Conservation (phyloP, 2,888 invertebrate genomes). For the Leptogaster cylindrica region DNA sequence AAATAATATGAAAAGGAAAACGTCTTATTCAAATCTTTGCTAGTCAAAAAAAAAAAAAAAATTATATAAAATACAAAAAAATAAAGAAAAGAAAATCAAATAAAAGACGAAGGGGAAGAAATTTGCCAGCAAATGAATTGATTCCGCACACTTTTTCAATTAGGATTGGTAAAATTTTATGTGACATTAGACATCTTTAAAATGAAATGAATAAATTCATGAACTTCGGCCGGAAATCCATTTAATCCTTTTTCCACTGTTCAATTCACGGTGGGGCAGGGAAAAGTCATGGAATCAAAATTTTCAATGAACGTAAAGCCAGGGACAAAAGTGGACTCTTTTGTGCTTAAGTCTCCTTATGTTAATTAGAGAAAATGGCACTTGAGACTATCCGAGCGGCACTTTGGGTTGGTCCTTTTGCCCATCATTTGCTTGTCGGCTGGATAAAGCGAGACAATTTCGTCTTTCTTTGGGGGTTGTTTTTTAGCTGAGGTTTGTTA, state of each 20-base stretch:
- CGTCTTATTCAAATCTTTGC: too few species aligned
- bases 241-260: slow-evolving; percentile 4
- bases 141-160: background rate
- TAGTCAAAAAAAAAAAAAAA: too few species aligned
- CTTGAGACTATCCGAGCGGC: slow-evolving; percentile 10
- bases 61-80: too few species aligned
- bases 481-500: too few species aligned
- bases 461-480: too few species aligned
- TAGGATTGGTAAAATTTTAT: background rate
- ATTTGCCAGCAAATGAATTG: background rate
- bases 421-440: too few species aligned
- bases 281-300: slow-evolving; percentile 7
- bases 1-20: too few species aligned
- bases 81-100: too few species aligned
- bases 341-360: slow-evolving; percentile 6
- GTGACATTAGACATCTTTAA: background rate
- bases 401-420: too few species aligned
- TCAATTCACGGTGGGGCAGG: background rate
- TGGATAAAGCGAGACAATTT: too few species aligned
- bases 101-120: too few species aligned
- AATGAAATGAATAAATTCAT: slow-evolving; percentile 12
- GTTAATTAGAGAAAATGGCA: too few species aligned
- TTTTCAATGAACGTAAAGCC: slow-evolving; percentile 8
- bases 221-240: slow-evolving; percentile 2
- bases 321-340: background rate